Evolutionary conservation across 1,140 invertebrate species (phyloP).

Genomic region (Monochamus saltuarius): DNA sequence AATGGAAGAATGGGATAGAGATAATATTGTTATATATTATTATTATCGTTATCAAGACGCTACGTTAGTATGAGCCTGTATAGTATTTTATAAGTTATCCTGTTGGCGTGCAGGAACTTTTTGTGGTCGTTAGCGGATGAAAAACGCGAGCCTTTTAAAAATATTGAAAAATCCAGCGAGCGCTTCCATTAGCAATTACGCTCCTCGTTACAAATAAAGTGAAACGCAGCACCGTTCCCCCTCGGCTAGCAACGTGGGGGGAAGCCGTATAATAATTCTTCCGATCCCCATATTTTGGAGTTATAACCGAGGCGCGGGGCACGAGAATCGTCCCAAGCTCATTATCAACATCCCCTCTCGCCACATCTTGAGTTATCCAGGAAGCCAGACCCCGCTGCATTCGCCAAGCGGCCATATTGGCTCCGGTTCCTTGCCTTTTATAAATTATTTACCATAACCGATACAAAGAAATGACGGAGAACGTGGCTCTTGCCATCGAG

Average conservation of each 20-base stretch:
- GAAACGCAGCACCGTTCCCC: slow-evolving; percentile 7
- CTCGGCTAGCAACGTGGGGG: not conserved
- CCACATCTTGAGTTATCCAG: slow-evolving; percentile 22
- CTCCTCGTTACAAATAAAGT: slow-evolving; percentile 15
- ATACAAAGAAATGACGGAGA: not conserved
- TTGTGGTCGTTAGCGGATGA: no score
- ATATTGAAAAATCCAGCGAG: not conserved
- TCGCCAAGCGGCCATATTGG: slow-evolving; percentile 27
- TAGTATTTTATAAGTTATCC: no score
- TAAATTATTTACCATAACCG: slow-evolving; percentile 17
- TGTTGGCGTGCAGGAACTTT: no score
- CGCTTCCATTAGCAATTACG: slow-evolving; percentile 19
- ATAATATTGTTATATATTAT: no score
- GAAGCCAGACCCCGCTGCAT: slow-evolving; percentile 20
- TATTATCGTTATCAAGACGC: no score
- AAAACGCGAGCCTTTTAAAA: not conserved
- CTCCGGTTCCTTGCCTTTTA: slow-evolving; percentile 19
- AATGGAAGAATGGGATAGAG: no score
- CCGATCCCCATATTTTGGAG: slow-evolving; percentile 29
- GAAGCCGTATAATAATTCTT: slow-evolving; percentile 24
- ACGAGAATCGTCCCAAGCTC: slow-evolving; percentile 25
- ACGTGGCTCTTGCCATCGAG: no score
- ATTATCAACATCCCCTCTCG: slow-evolving; percentile 25
- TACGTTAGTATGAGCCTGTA: no score
- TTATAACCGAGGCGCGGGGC: slow-evolving; percentile 24